A percentile compares a stretch with the other conserved stretches of the same genome.
Conservation (phyloP, 2,113 vertebrate genomes). For the Empidonax alnorum region DNA sequence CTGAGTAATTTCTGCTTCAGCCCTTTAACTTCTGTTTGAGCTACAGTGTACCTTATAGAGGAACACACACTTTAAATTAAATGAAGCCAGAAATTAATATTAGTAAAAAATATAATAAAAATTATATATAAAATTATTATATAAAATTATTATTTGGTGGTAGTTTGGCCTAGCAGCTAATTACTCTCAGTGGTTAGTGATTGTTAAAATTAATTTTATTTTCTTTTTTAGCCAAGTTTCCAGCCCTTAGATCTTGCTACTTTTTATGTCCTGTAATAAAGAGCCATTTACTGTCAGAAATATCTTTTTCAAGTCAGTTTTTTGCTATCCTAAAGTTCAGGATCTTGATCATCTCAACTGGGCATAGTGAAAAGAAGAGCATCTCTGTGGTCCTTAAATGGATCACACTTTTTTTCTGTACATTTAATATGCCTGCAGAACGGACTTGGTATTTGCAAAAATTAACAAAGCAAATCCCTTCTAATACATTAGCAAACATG, state of each 20-base stretch:
- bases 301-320: neutral
- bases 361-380: neutral
- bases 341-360: neutral
- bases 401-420: neutral
- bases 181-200: neutral
- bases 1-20: slow-evolving; percentile 8
- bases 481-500: neutral
- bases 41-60: neutral
- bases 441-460: neutral
- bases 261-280: neutral
- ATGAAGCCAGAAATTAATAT: neutral
- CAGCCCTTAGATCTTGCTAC: neutral
- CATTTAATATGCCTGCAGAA: neutral
- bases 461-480: slow-evolving; percentile 29
- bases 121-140: too few species aligned
- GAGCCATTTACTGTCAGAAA: neutral
- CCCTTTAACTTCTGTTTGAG: neutral
- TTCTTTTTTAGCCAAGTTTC: neutral
- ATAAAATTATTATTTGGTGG: neutral
- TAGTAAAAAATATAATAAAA: too few species aligned
- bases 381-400: neutral
- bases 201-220: neutral
- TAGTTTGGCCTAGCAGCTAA: neutral
- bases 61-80: neutral
- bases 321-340: neutral